Percentiles rank a stretch among this genome's conserved stretches.
Conservation (phyloP, 2,888 invertebrate genomes). For the Napeogenes inachia region DNA sequence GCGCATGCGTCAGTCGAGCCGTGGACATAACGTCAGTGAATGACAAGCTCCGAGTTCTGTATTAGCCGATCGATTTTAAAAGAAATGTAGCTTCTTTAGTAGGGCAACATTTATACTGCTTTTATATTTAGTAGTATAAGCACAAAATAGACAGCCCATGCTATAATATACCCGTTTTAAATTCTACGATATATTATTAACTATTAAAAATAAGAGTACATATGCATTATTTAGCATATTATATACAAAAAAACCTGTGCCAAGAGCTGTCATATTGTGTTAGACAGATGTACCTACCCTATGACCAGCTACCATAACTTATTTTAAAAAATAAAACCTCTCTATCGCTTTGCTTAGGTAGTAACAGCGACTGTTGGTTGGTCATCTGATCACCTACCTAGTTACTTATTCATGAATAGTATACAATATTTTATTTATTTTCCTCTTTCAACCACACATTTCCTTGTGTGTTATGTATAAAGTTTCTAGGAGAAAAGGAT, state of each 20-base stretch:
- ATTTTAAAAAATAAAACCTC: too few species aligned
- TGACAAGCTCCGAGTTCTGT: slow-evolving; percentile 69
- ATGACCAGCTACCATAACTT: too few species aligned
- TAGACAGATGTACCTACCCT: neutral
- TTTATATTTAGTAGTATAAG: slow-evolving; percentile 37
- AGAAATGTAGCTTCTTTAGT: slow-evolving; percentile 54
- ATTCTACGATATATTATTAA: slow-evolving; percentile 14
- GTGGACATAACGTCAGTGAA: slow-evolving; percentile 69
- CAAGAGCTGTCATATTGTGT: neutral
- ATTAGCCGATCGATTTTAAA: slow-evolving; percentile 71
- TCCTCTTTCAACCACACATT: too few species aligned
- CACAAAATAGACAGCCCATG: slow-evolving; percentile 35
- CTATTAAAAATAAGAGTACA: neutral
- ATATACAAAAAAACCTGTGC: slow-evolving; percentile 3
- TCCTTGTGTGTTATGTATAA: too few species aligned
- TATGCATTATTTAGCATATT: slow-evolving; percentile 2
- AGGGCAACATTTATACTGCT: slow-evolving; percentile 34
- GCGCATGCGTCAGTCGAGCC: slow-evolving; percentile 71
- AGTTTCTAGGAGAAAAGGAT: too few species aligned
- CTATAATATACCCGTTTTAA: slow-evolving; percentile 28
- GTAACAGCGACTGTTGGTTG: too few species aligned
- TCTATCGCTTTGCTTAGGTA: too few species aligned
- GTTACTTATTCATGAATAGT: too few species aligned
- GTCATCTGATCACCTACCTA: too few species aligned
- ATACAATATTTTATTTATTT: too few species aligned